Conservation (phyloP, 2,888 invertebrate genomes). For the Drosophila putrida region DNA sequence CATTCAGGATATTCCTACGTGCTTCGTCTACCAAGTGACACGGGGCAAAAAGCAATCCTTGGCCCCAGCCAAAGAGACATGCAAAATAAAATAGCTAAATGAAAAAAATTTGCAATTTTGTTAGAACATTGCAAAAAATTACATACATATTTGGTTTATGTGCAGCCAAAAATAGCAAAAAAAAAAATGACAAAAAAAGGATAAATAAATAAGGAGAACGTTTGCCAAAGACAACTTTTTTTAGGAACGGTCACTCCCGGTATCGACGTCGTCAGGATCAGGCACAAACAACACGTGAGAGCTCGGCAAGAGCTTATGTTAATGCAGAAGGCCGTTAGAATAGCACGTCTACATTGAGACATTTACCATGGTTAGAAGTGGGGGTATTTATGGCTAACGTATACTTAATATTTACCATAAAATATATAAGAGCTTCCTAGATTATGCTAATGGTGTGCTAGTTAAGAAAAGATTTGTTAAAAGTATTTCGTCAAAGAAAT, state of each 20-base stretch:
- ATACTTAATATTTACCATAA: slow-evolving; percentile 59
- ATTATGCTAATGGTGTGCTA: neutral
- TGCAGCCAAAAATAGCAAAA: slow-evolving; percentile 26
- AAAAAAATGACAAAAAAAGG: slow-evolving; percentile 11
- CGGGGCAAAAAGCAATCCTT: slow-evolving; percentile 46
- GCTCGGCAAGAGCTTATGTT: slow-evolving; percentile 50
- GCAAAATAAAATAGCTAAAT: slow-evolving; percentile 69
- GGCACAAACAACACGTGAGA: slow-evolving; percentile 34
- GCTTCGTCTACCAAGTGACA: slow-evolving; percentile 67
- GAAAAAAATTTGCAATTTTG: slow-evolving; percentile 71
- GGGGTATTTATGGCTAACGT: slow-evolving; percentile 27
- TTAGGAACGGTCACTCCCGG: slow-evolving; percentile 10
- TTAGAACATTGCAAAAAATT: slow-evolving; percentile 80
- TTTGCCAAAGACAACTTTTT: slow-evolving; percentile 31
- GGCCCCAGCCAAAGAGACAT: slow-evolving; percentile 45
- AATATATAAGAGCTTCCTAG: neutral
- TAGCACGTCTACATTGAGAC: slow-evolving; percentile 36
- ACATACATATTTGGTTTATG: slow-evolving; percentile 74
- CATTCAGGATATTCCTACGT: slow-evolving; percentile 75
- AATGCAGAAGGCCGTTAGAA: slow-evolving; percentile 59
- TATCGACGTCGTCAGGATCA: slow-evolving; percentile 23
- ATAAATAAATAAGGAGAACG: slow-evolving; percentile 1
- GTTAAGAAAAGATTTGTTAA: no score
- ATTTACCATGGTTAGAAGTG: neutral
- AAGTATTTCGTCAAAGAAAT: no score